Base-by-base conservation (phyloP, 1,140 invertebrate species). In the Ceratina australensis region DNA sequence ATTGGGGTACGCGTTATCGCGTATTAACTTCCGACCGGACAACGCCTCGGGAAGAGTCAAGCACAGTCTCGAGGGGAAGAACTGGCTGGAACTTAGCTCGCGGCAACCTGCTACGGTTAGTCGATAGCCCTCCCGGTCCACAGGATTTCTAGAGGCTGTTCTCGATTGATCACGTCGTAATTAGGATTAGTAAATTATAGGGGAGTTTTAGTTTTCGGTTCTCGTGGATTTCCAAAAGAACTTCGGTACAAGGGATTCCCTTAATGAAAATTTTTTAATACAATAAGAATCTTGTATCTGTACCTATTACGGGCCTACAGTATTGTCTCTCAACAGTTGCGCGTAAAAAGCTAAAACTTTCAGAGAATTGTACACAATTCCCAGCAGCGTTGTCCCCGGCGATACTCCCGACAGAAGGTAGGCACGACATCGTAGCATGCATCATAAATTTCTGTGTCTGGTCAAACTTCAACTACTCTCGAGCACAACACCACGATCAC, bases 1-100 rank as follows among this genome's bases (percentile, higher is more conserved):
- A 82, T 63, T 75, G 78, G 74, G 72, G 49, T 22, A 59, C 33
- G 24, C 26, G 22, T 49, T 33, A 47, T 59, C 52, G 3, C 18
- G 42, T 1, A 59, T n/a, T 15, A 1, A 8, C 33, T n/a, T 65
- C 52, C 28, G 0, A 0, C 42, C 2, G 24, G 59, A 28, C 71
- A n/a, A 24, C 28, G 50, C 26, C 5, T 56, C n/a, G 16, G 24
- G 10, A 73, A 33, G 26, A 63, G 59, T 15, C 22, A 33, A n/a
- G 15, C 3, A n/a, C 20, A n/a, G 54, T 57, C 67, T 69, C 56
- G 12, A n/a, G 24, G 16, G 4, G 20, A 26, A 33, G 16, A 8
- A 22, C 8, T 54, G 49, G 47, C 12, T 49, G 50, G n/a, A n/a
- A 16, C 24, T 20, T 20, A 13, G 3, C 4, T n/a, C 24, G 28